phyloP scores from a whole-genome alignment of 2,113 vertebrate species.

The Neotoma lepida region DNA sequence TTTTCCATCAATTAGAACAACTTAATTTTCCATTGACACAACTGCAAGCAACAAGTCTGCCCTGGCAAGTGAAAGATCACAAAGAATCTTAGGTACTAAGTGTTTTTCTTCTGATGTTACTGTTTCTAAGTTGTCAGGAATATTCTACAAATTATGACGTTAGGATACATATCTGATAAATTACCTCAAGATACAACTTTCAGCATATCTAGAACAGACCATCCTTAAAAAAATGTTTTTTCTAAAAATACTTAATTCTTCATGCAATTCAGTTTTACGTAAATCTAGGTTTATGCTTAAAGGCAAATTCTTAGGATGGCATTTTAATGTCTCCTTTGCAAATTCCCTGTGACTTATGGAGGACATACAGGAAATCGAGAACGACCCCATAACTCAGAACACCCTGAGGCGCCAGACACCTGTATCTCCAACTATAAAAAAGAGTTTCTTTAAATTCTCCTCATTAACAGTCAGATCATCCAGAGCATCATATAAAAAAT shows the following conservation, averaged over 20 bases:
- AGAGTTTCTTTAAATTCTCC: conserved; percentile 4
- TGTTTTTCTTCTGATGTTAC: conserved; percentile 3
- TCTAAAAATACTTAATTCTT: conserved; percentile 48
- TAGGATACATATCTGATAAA: conserved; percentile 15
- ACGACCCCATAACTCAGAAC: background rate
- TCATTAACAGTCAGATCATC: background rate
- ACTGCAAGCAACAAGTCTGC: background rate
- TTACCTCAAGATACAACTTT: background rate
- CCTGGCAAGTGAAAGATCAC: background rate
- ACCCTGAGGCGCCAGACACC: background rate
- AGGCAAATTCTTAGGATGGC: conserved; percentile 20
- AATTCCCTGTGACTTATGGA: background rate
- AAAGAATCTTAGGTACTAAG: background rate
- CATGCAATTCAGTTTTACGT: conserved; percentile 3
- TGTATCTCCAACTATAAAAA: background rate
- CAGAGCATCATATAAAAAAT: conserved; percentile 5
- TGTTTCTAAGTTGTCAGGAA: background rate
- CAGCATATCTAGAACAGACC: background rate
- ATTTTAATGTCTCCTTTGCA: conserved; percentile 55
- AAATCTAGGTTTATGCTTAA: conserved; percentile 43
- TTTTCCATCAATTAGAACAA: background rate
- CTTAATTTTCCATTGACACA: background rate
- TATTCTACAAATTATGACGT: background rate
- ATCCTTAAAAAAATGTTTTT: conserved; percentile 43
- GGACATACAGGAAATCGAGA: background rate